Evolutionary conservation across 2,797 vertebrate species (phyloP).

Genomic region (Alouatta caraya): DNA sequence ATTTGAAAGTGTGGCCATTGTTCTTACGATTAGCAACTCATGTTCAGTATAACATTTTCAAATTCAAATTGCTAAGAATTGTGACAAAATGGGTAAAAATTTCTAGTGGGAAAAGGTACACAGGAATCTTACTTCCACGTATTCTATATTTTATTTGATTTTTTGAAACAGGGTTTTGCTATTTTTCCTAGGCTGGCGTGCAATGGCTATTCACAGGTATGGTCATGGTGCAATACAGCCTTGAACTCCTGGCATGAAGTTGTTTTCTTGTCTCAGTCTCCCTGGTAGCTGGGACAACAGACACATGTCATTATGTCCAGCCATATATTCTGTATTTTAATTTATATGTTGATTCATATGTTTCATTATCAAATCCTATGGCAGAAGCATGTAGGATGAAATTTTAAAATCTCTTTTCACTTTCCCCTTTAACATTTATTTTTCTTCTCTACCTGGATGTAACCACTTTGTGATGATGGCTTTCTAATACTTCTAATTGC

Average conservation of each 20-base stretch:
- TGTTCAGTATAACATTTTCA: background rate
- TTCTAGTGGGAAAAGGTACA: background rate
- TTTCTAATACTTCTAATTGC: background rate
- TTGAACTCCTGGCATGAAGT: background rate
- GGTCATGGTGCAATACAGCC: background rate
- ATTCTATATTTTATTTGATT: background rate
- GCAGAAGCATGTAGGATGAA: background rate
- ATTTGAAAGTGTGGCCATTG: background rate
- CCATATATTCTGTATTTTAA: background rate
- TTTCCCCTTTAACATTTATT: rapidly evolving
- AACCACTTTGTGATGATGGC: background rate
- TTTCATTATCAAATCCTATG: background rate
- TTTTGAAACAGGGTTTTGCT: background rate
- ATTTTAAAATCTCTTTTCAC: background rate
- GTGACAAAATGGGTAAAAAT: background rate
- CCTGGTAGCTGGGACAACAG: background rate
- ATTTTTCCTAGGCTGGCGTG: too few relatives aligned
- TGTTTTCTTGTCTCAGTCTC: background rate
- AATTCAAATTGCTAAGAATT: background rate
- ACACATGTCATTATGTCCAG: background rate
- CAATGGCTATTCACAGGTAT: too few relatives aligned
- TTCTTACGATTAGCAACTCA: background rate
- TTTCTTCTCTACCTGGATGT: background rate
- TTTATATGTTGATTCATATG: background rate
- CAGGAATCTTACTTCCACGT: background rate